Evolutionary conservation across 2,888 invertebrate genomes (phyloP).

Genomic region (Ormia ochracea): DNA sequence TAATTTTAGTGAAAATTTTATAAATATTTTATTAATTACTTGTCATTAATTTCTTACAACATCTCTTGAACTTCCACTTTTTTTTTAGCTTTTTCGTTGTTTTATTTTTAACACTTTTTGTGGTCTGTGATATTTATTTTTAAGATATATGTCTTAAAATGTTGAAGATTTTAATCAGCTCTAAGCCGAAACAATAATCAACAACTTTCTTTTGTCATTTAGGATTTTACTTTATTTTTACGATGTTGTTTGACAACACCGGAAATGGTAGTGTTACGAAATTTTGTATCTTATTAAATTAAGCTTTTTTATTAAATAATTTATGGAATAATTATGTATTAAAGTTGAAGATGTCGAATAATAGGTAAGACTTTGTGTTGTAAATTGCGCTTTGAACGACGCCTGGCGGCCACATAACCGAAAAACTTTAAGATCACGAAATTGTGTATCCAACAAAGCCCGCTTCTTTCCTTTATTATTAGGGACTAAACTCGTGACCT

Average conservation of each 20-base stretch:
- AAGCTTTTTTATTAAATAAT: background rate
- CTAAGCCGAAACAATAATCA: background rate
- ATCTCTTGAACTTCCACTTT: background rate
- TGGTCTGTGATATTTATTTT: background rate
- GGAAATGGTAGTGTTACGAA: slow-evolving; percentile 14
- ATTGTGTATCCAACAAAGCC: no score
- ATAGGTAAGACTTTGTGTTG: no score
- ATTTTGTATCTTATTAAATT: background rate
- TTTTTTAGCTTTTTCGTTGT: background rate
- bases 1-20: background rate
- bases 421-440: no score
- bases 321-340: no score
- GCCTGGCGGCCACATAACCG: no score
- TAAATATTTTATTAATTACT: background rate
- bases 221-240: background rate
- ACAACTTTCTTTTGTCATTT: slow-evolving; percentile 31
- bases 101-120: background rate
- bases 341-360: no score
- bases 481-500: no score
- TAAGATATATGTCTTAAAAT: background rate
- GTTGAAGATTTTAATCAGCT: background rate
- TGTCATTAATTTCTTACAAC: no score
- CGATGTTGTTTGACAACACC: background rate
- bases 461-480: no score
- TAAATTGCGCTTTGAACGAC: no score